Base-by-base conservation (phyloP, 2,797 vertebrate genomes). In the Ctenopoma multispine region DNA sequence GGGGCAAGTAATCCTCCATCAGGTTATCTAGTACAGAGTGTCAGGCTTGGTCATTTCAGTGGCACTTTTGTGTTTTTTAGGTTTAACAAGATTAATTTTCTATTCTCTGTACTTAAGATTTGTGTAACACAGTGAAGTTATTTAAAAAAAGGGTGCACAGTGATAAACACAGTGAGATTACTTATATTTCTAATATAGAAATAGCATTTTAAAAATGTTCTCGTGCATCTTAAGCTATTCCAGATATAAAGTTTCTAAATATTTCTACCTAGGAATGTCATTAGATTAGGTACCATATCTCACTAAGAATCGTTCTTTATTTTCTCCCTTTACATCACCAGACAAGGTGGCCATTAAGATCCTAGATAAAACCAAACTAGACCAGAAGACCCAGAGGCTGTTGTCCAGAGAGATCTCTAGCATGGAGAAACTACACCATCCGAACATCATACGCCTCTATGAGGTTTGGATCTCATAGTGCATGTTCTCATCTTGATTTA, bases 321-420 rank as follows among this genome's bases (percentile, higher is more conserved):
- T 5, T 66, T 53, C 15, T 61, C 31, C 20, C 24, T 62, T 50
- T 7, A 12, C 69, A 24, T 88, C 77, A 69, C 62, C 90, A 99
- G 98, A 99, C 87, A 99, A 98, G 92, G 98, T 99, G 81, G 98
- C 98, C 59, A 98, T 99, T 82, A 99, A 99, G 92, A 98, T 99
- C 92, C 90, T 99, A 78, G 98, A 99, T 89, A 99, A 99, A 93
- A 97, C 96, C 75, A 98, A 98, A 84, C 87, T 99, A 82, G 98
- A 99, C 84, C 95, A 96, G 90, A 99, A 99, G 87, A 99, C 97
- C 2, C 97, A 98, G 66, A 93, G 94, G 50, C 94, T 99, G 51
- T 91, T 99, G 5, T 99, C 98, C 38, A 92, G 96, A 31, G 98
- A 99, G 90, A 99, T 99, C 88, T 98, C 97, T 46, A 99, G 96